Evolutionary conservation across 2,888 invertebrate genomes (phyloP).

Genomic region (Stegana nigrithorax): DNA sequence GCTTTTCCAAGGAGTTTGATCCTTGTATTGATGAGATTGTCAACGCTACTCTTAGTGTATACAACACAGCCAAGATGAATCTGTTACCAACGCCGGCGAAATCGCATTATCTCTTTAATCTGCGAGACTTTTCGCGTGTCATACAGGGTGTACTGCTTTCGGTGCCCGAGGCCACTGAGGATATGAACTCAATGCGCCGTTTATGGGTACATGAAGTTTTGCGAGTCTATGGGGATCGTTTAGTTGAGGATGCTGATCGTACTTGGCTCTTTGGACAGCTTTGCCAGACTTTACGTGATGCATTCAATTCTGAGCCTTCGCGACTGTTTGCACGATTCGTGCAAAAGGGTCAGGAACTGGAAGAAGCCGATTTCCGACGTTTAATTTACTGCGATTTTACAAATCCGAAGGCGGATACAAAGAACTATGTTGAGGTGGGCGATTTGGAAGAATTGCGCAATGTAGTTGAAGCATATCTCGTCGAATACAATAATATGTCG

Average conservation of each 20-base stretch:
- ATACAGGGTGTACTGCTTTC: slow-evolving; percentile 92
- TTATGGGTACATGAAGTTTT: slow-evolving; percentile 95
- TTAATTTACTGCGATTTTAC: slow-evolving; percentile 95
- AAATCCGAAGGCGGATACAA: slow-evolving; percentile 90
- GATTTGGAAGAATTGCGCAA: slow-evolving; percentile 83
- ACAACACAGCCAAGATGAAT: slow-evolving; percentile 83
- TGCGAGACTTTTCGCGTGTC: slow-evolving; percentile 93
- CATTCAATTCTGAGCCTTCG: slow-evolving; percentile 78
- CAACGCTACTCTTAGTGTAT: slow-evolving; percentile 85
- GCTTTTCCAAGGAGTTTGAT: slow-evolving; percentile 94
- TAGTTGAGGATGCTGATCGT: slow-evolving; percentile 86
- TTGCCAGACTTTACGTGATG: slow-evolving; percentile 72
- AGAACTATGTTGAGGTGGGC: slow-evolving; percentile 88
- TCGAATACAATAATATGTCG: slow-evolving; percentile 94
- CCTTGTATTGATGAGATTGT: slow-evolving; percentile 92
- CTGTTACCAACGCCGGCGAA: slow-evolving; percentile 92
- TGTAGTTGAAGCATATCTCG: slow-evolving; percentile 88
- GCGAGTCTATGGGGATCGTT: slow-evolving; percentile 91
- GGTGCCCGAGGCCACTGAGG: slow-evolving; percentile 91
- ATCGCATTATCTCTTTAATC: slow-evolving; percentile 94
- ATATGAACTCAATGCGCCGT: slow-evolving; percentile 85
- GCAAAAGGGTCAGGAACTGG: slow-evolving; percentile 69
- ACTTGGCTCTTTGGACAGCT: slow-evolving; percentile 83
- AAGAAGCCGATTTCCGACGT: slow-evolving; percentile 84
- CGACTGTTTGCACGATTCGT: slow-evolving; percentile 78